These are phyloP conservation scores for Gonioctena quinquepunctata DNA, from an alignment of 1,140 invertebrate genomes.

Conservation along the genomic window DNA sequence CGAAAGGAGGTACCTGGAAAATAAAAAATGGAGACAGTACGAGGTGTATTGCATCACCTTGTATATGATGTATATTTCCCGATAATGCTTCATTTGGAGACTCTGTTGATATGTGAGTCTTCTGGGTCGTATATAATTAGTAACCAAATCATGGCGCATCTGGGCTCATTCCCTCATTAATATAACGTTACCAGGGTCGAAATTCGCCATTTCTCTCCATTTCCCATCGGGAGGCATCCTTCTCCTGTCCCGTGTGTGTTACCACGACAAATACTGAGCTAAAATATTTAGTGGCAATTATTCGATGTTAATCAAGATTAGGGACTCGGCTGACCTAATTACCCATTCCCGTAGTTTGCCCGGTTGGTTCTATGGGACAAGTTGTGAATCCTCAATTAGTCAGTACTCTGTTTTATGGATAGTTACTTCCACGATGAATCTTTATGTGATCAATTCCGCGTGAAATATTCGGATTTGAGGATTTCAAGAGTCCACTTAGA, in stretches of 20 bases:
- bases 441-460: too few relatives aligned
- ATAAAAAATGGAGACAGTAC: too few relatives aligned
- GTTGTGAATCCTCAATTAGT: too few relatives aligned
- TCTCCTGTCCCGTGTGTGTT: conserved; percentile 11
- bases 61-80: too few relatives aligned
- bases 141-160: not conserved
- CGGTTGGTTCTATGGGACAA: not conserved
- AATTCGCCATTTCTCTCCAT: not conserved
- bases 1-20: too few relatives aligned
- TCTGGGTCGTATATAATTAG: not conserved
- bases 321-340: conserved; percentile 11
- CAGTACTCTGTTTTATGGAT: too few relatives aligned
- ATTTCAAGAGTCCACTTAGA: too few relatives aligned
- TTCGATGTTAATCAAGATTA: conserved; percentile 21
- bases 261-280: conserved; percentile 24
- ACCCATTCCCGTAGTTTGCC: not conserved
- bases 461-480: too few relatives aligned
- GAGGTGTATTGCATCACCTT: too few relatives aligned
- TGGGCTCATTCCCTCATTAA: not conserved
- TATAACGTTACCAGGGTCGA: not conserved
- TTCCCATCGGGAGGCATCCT: not conserved
- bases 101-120: not conserved
- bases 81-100: too few relatives aligned
- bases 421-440: too few relatives aligned
- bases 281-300: conserved; percentile 28